Evolutionary conservation across 2,797 vertebrate species (phyloP).

Genomic region (Coregonus suidteri): DNA sequence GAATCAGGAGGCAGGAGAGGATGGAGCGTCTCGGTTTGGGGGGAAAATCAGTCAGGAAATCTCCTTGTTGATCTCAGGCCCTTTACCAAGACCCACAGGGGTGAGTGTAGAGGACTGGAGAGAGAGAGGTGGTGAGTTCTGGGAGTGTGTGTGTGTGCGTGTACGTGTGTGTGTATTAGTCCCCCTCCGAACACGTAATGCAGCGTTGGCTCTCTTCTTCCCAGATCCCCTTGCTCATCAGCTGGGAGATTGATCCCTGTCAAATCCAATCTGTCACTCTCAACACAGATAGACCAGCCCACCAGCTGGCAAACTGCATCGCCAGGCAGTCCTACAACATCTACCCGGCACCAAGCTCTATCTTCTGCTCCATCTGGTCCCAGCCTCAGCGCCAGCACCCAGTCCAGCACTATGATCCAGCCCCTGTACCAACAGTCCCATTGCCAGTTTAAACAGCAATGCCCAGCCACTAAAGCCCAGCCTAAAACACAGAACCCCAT

Average conservation of each 20-base stretch:
- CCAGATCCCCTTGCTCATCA: slow-evolving; percentile 61
- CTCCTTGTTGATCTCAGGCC: slow-evolving; percentile 46
- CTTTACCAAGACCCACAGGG: slow-evolving; percentile 33
- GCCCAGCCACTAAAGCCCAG: neutral
- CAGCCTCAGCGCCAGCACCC: neutral
- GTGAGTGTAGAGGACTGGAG: neutral
- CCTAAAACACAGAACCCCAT: neutral
- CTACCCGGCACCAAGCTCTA: neutral
- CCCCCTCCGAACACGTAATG: slow-evolving; percentile 9
- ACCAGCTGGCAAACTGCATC: neutral
- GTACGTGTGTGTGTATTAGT: slow-evolving; percentile 4
- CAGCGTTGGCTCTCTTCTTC: slow-evolving; percentile 49
- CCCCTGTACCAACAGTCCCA: no score
- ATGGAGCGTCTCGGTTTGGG: slow-evolving; percentile 37
- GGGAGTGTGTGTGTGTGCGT: slow-evolving; percentile 4
- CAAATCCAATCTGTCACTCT: slow-evolving; percentile 69
- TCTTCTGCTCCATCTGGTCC: neutral
- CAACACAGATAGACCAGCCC: slow-evolving; percentile 28
- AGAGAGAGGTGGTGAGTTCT: neutral
- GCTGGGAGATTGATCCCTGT: slow-evolving; percentile 71
- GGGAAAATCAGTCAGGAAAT: slow-evolving; percentile 37
- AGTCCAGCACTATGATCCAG: no score
- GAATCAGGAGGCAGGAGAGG: slow-evolving; percentile 51
- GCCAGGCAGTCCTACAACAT: neutral
- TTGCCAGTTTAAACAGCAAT: neutral